Conservation (phyloP, 2,113 vertebrate genomes). For the Carassius auratus region DNA sequence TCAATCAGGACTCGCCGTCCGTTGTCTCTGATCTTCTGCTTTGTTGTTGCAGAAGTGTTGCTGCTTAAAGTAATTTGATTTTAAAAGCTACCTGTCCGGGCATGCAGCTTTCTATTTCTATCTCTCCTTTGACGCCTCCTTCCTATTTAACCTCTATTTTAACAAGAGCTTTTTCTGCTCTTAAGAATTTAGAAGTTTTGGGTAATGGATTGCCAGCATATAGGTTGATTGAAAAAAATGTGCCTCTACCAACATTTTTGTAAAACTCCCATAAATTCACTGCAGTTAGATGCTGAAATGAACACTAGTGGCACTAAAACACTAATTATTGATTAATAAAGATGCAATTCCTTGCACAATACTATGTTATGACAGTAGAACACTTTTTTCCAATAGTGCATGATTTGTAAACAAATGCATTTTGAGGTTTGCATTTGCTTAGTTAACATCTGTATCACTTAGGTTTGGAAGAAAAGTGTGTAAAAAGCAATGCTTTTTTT, state of each 20-base stretch:
- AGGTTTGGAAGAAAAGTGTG: not conserved
- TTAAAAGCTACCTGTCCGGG: not conserved
- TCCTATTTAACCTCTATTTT: conserved; percentile 2
- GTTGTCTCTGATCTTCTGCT: conserved; percentile 23
- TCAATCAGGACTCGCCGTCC: not conserved
- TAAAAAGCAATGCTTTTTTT: not conserved
- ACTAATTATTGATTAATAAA: not conserved
- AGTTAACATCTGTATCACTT: not conserved
- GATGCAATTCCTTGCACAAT: not conserved
- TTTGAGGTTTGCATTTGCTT: not conserved
- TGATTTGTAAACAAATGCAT: not conserved
- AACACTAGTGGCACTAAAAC: not conserved
- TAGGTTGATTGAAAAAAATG: not conserved
- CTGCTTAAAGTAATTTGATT: conserved; percentile 31
- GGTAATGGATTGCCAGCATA: not conserved
- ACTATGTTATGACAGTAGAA: not conserved
- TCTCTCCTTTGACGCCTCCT: not conserved
- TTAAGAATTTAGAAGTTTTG: not conserved
- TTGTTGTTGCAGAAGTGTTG: conserved; percentile 18
- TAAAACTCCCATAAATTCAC: not conserved
- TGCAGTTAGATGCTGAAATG: not conserved
- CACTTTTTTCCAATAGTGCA: not conserved
- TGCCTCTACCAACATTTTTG: not conserved
- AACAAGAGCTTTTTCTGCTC: not conserved
- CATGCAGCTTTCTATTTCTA: not conserved